Percentiles rank a stretch among this genome's conserved stretches.
phyloP scores from a whole-genome alignment of 2,797 vertebrate species.

The Mormyrops boulengeri region DNA sequence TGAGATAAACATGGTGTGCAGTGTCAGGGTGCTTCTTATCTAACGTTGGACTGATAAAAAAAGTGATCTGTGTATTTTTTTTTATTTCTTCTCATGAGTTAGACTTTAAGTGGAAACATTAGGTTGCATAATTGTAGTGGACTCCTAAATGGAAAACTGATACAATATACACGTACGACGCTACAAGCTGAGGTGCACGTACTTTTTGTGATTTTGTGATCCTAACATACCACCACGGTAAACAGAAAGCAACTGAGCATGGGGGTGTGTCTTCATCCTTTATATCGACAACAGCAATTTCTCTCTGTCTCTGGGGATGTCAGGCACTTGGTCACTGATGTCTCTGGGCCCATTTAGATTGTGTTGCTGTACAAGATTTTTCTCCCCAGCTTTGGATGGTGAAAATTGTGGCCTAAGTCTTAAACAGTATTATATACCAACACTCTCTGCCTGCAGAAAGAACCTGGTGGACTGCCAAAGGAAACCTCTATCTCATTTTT shows the following conservation, averaged over 20 bases:
- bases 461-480: background rate
- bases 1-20: background rate
- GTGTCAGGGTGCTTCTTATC: background rate
- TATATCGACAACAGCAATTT: conserved; percentile 34
- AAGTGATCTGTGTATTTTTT: background rate
- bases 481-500: background rate
- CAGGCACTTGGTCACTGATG: conserved; percentile 22
- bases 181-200: background rate
- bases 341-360: conserved; percentile 26
- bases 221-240: background rate
- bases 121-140: background rate
- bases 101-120: background rate
- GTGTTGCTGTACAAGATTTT: background rate
- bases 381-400: conserved; percentile 8
- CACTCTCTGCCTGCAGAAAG: background rate
- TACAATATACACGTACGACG: background rate
- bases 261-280: conserved; percentile 31
- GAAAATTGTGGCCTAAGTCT: background rate
- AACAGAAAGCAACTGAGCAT: conserved; percentile 2
- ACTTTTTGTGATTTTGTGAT: background rate
- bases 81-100: background rate
- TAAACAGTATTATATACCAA: background rate
- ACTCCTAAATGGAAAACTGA: background rate
- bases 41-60: background rate
- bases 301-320: conserved; percentile 16